Conservation (phyloP, 2,888 invertebrate species). For the Lottia gigantea region DNA sequence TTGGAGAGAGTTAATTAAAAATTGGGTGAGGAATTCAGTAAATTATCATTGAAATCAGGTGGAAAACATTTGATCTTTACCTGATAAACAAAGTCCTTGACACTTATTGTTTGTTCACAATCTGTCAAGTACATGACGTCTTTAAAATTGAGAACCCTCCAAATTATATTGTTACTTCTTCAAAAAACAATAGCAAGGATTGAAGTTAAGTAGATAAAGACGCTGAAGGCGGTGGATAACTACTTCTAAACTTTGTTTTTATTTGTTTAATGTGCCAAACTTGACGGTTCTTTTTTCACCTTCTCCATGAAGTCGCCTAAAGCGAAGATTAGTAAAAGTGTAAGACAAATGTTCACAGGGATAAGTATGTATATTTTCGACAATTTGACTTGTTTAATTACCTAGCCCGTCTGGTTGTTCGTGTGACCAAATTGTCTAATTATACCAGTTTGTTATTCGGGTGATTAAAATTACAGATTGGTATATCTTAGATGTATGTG, state of each 20-base stretch:
- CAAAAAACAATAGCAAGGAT: background rate
- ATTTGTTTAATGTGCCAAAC: slow-evolving; percentile 6
- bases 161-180: background rate
- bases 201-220: slow-evolving; percentile 3
- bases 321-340: too few relatives aligned
- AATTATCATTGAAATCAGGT: too few relatives aligned
- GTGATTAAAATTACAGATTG: background rate
- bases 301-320: too few relatives aligned
- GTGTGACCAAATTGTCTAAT: slow-evolving; percentile 10
- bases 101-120: slow-evolving; percentile 1
- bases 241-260: background rate
- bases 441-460: background rate
- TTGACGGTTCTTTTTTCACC: too few relatives aligned
- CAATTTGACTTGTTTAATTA: slow-evolving; percentile 8
- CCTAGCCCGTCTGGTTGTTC: background rate
- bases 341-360: slow-evolving; percentile 1
- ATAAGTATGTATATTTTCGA: background rate
- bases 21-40: too few relatives aligned
- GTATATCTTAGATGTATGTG: background rate
- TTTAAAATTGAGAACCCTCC: background rate
- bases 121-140: background rate
- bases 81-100: background rate
- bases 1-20: too few relatives aligned
- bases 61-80: too few relatives aligned
- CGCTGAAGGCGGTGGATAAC: background rate